Percentiles rank a stretch among this genome's conserved stretches.
Evolutionary conservation across 2,113 vertebrate genomes (phyloP).

Genomic region (Tringa solitaria): DNA sequence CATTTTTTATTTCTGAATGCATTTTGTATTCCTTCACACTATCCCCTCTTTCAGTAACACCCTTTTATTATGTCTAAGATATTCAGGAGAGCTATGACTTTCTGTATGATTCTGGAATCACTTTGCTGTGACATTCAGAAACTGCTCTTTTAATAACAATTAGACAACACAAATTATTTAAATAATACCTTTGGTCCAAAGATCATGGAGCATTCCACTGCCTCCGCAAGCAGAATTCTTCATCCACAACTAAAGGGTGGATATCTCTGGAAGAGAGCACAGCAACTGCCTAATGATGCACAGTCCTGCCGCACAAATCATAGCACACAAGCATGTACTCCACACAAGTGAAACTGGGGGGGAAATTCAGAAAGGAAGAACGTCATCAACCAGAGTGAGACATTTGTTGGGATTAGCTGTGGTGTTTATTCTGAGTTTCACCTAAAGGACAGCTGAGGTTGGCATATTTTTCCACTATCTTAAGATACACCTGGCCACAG

Average conservation of each 20-base stretch:
- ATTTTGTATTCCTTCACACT: background rate
- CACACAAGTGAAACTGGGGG: background rate
- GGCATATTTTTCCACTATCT: background rate
- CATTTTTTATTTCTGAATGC: background rate
- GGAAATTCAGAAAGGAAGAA: conserved; percentile 1
- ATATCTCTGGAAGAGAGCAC: background rate
- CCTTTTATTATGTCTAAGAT: background rate
- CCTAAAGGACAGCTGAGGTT: background rate
- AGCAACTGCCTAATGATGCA: rapidly evolving
- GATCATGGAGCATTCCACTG: background rate
- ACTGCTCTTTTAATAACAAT: background rate
- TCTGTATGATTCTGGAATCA: background rate
- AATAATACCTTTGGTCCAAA: conserved; percentile 32
- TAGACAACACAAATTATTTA: background rate
- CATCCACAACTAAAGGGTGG: background rate
- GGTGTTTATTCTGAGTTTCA: background rate
- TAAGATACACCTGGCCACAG: background rate
- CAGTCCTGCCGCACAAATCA: background rate
- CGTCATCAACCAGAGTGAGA: background rate
- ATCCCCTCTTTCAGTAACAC: background rate
- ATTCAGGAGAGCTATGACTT: background rate
- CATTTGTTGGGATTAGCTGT: background rate
- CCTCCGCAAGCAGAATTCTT: conserved; percentile 24
- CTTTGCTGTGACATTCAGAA: background rate
- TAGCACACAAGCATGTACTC: background rate